phyloP scores from a whole-genome alignment of 2,113 vertebrate species.

The Oryzias javanicus region DNA sequence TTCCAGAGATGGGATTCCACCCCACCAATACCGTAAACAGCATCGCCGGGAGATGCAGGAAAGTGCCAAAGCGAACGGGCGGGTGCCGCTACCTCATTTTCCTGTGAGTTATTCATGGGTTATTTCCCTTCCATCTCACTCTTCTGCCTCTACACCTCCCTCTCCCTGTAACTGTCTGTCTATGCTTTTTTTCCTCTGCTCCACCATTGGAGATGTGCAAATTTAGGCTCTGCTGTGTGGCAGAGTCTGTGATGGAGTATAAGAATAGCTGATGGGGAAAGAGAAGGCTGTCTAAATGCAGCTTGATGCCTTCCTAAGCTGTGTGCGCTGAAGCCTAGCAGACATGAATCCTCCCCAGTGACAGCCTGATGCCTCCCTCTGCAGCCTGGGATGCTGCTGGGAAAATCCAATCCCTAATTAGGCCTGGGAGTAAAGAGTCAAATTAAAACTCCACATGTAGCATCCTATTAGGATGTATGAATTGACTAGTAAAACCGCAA shows the following conservation, averaged over 20 bases:
- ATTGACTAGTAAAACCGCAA: conserved; percentile 33
- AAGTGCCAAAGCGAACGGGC: conserved; percentile 96
- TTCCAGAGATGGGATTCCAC: conserved; percentile 92
- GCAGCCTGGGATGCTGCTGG: conserved; percentile 55
- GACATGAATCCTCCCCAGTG: conserved; percentile 68
- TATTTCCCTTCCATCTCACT: conserved; percentile 38
- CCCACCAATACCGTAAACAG: conserved; percentile 90
- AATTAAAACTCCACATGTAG: conserved; percentile 58
- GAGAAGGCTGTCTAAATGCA: conserved; percentile 72
- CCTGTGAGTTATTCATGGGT: conserved; percentile 86
- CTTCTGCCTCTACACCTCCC: conserved; percentile 51
- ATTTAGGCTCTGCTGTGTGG: conserved; percentile 70
- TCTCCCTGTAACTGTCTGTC: conserved; percentile 51
- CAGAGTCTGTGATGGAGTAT: conserved; percentile 72
- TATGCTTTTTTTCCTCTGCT: conserved; percentile 47
- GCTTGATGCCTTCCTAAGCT: conserved; percentile 72
- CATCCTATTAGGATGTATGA: conserved; percentile 51
- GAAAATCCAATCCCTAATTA: conserved; percentile 66
- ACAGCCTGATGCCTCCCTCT: conserved; percentile 62
- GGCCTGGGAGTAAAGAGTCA: conserved; percentile 62
- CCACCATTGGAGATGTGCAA: conserved; percentile 70
- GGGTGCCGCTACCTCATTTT: conserved; percentile 96
- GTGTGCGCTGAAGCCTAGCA: conserved; percentile 59
- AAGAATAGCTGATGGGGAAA: conserved; percentile 74
- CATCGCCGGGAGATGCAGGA: conserved; percentile 97